Evolutionary conservation across 2,797 vertebrate genomes (phyloP).

Genomic region (Epinephelus awoara): DNA sequence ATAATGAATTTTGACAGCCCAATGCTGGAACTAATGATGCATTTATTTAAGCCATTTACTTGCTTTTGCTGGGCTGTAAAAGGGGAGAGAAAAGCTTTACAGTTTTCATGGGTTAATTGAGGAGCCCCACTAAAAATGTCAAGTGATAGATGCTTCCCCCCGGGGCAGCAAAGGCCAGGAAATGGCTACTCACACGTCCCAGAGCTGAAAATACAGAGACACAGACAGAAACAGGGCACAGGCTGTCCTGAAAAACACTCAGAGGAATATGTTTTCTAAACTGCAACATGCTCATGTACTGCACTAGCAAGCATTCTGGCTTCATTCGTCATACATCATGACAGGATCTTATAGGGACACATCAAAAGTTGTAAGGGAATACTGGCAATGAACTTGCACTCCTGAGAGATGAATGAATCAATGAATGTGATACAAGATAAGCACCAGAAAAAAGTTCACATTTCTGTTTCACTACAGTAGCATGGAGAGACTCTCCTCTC

Average conservation of each 20-base stretch:
- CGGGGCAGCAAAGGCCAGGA: conserved; percentile 59
- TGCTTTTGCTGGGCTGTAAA: conserved; percentile 73
- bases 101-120: conserved; percentile 86
- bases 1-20: conserved; percentile 82
- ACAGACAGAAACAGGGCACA: conserved; percentile 9
- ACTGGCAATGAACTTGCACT: neutral
- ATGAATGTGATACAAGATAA: conserved; percentile 4
- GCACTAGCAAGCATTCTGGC: neutral
- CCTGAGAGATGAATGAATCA: neutral
- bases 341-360: neutral
- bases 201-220: conserved; percentile 56
- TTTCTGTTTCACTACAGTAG: conserved; percentile 37
- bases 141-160: conserved; percentile 82
- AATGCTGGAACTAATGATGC: conserved; percentile 84
- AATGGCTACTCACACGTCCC: conserved; percentile 66
- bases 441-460: neutral
- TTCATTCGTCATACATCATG: neutral
- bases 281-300: conserved; percentile 4
- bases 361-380: neutral
- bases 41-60: conserved; percentile 82
- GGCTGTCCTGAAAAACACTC: conserved; percentile 1
- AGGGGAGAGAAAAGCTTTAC: conserved; percentile 67
- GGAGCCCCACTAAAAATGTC: conserved; percentile 83
- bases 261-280: conserved; percentile 4
- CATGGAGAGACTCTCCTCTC: conserved; percentile 30